These are phyloP conservation scores for Cantharis rustica DNA, from an alignment of 2,888 invertebrate species.

Conservation along the genomic window DNA sequence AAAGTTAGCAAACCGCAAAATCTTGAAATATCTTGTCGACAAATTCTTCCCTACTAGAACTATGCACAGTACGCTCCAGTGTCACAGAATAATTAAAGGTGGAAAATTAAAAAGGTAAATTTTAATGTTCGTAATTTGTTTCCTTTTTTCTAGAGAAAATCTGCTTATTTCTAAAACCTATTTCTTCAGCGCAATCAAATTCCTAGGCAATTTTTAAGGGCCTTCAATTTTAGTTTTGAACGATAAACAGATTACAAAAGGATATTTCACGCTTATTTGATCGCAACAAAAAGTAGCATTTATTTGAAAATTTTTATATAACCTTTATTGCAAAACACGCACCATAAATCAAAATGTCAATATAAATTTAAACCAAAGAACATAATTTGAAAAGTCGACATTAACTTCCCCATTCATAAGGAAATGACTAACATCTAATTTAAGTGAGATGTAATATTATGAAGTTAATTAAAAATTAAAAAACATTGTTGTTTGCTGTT, in stretches of 20 bases:
- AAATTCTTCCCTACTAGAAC: background rate
- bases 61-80: background rate
- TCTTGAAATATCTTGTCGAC: background rate
- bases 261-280: background rate
- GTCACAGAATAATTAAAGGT: background rate
- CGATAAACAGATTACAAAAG: background rate
- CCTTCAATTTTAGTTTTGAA: background rate
- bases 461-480: background rate
- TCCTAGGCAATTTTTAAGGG: background rate
- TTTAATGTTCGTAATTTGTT: background rate
- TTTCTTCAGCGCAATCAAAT: background rate
- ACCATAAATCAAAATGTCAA: background rate
- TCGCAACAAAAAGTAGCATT: background rate
- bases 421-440: background rate
- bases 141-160: background rate
- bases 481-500: background rate
- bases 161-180: background rate
- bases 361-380: conserved; percentile 1
- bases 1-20: background rate
- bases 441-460: background rate
- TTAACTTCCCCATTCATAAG: background rate
- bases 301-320: background rate
- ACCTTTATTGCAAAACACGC: background rate
- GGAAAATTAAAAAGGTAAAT: background rate
- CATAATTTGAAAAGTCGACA: background rate